Conservation (phyloP, 2,113 vertebrate species). For the Todiramphus saurophagus region DNA sequence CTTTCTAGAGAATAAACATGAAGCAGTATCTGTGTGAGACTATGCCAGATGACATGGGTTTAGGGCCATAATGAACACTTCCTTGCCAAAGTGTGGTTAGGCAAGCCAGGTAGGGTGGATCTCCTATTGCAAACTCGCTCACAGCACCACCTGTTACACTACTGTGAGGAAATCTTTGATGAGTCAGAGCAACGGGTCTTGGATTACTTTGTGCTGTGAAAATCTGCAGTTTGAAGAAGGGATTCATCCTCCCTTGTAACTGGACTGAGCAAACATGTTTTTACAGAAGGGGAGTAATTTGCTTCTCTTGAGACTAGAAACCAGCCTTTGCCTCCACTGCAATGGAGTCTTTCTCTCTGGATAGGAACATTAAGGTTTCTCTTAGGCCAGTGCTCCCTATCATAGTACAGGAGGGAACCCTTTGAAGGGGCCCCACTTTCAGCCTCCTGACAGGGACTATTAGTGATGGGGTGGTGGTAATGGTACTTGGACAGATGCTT, state of each 20-base stretch:
- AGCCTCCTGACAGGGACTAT: background rate
- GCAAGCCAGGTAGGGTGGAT: background rate
- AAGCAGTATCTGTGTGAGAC: background rate
- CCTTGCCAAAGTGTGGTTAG: background rate
- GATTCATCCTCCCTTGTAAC: background rate
- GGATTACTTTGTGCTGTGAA: background rate
- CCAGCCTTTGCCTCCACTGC: background rate
- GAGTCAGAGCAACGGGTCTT: background rate
- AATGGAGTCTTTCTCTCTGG: background rate
- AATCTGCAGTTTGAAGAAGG: background rate
- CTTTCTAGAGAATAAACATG: background rate
- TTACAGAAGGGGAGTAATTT: background rate
- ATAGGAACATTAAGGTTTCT: background rate
- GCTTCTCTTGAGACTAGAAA: background rate
- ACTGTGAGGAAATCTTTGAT: background rate
- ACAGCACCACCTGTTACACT: background rate
- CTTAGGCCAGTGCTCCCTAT: background rate
- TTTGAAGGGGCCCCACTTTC: background rate
- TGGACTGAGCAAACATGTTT: background rate
- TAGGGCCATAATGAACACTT: background rate
- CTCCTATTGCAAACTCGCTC: too few relatives aligned
- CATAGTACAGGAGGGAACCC: background rate
- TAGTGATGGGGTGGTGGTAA: background rate
- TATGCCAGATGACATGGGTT: background rate
- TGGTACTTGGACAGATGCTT: background rate